phyloP scores from a whole-genome alignment of 2,888 invertebrate genomes.

The Leptogaster cylindrica region DNA sequence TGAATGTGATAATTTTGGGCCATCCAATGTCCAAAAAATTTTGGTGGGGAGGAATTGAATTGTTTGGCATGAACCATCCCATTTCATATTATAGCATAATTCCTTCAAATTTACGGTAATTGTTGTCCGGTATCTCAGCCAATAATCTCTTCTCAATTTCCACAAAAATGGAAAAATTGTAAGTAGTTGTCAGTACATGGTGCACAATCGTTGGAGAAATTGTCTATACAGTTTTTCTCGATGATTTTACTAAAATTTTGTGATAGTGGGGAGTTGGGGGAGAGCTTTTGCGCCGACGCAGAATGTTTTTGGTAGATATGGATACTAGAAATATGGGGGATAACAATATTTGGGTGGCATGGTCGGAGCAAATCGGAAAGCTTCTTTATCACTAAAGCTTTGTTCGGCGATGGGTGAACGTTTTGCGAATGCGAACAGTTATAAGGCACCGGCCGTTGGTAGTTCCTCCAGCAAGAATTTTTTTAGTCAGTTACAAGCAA shows the following conservation, averaged over 20 bases:
- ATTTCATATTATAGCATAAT: conserved; percentile 2
- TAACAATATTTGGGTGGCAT: background rate
- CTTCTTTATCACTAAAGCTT: conserved; percentile 8
- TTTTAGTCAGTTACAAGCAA: conserved; percentile 41
- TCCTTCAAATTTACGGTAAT: conserved; percentile 17
- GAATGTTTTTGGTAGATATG: background rate
- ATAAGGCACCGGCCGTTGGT: conserved; percentile 18
- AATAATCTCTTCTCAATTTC: conserved; percentile 24
- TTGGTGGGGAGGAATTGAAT: too few species aligned
- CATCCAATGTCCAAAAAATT: too few species aligned
- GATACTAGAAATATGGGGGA: background rate
- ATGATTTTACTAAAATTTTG: too few species aligned
- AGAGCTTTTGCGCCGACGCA: conserved; percentile 22
- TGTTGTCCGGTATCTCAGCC: background rate
- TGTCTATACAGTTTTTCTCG: too few species aligned
- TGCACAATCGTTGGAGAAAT: too few species aligned
- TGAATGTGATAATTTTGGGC: too few species aligned
- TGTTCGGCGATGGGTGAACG: conserved; percentile 8
- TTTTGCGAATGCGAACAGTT: conserved; percentile 30
- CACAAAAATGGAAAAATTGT: conserved; percentile 9
- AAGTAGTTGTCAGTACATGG: conserved; percentile 5
- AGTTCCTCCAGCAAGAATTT: background rate
- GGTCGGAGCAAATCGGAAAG: conserved; percentile 13
- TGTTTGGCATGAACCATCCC: background rate
- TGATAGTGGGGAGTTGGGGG: too few species aligned